Conservation (phyloP, 2,888 invertebrate species). For the Cactoblastis cactorum region DNA sequence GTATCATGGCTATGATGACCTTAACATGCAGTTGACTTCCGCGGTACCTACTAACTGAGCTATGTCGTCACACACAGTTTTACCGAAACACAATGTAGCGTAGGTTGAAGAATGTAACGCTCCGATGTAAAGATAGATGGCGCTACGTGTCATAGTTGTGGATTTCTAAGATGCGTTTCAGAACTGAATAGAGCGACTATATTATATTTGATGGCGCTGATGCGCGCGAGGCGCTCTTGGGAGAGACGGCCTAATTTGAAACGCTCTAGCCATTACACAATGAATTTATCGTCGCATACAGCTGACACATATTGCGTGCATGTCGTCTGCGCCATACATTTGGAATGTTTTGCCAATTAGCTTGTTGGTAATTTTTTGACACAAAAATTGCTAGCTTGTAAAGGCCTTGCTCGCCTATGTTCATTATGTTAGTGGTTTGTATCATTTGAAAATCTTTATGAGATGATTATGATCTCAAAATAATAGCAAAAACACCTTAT, state of each 20-base stretch:
- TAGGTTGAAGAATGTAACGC: conserved; percentile 14
- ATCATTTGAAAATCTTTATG: conserved; percentile 16
- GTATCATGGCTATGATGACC: conserved; percentile 45
- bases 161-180: conserved; percentile 51
- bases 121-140: conserved; percentile 30
- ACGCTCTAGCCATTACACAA: conserved; percentile 68
- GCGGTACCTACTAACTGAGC: conserved; percentile 38
- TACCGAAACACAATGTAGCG: conserved; percentile 15
- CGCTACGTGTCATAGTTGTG: conserved; percentile 21
- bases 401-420: background rate
- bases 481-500: no score
- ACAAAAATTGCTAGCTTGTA: background rate
- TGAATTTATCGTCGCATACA: conserved; percentile 72
- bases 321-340: conserved; percentile 46
- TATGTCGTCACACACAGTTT: conserved; percentile 49
- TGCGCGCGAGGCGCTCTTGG: conserved; percentile 68
- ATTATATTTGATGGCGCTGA: conserved; percentile 51
- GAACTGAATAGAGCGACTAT: conserved; percentile 46
- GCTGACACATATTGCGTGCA: conserved; percentile 68
- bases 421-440: background rate
- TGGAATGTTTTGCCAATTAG: conserved; percentile 53
- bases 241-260: conserved; percentile 73
- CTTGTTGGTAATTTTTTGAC: background rate
- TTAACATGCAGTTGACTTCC: conserved; percentile 67
- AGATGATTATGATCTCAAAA: background rate